Evolutionary conservation across 2,888 invertebrate species (phyloP).

Genomic region (Periphyllus acericola): DNA sequence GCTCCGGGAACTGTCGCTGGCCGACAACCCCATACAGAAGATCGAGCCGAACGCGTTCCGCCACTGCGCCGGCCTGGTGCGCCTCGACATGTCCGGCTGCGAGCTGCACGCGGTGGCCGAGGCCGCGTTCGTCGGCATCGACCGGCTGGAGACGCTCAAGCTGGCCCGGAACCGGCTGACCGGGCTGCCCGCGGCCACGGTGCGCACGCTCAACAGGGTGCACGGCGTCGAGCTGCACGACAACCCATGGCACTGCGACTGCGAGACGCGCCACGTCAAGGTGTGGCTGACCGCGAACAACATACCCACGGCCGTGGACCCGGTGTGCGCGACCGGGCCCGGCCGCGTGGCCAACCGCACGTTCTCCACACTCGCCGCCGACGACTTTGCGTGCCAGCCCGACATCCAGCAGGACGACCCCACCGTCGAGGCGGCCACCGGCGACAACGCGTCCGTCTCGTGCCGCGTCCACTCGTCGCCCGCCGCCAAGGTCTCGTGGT

Average conservation of each 20-base stretch:
- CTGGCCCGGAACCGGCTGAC: conserved; percentile 85
- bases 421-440: conserved; percentile 81
- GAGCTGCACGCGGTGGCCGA: conserved; percentile 82
- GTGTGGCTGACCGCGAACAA: conserved; percentile 82
- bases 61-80: conserved; percentile 80
- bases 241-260: conserved; percentile 91
- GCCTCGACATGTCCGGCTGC: conserved; percentile 85
- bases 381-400: conserved; percentile 84
- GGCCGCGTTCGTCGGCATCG: conserved; percentile 80
- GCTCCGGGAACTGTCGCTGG: conserved; percentile 81
- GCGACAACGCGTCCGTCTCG: conserved; percentile 85
- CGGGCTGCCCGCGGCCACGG: conserved; percentile 77
- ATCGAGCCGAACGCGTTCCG: conserved; percentile 81
- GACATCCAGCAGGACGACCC: conserved; percentile 80
- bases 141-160: conserved; percentile 80
- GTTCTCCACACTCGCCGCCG: conserved; percentile 76
- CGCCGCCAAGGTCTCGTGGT: conserved; percentile 84
- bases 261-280: conserved; percentile 80
- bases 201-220: conserved; percentile 79
- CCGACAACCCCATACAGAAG: conserved; percentile 84
- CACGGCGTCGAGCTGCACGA: conserved; percentile 84
- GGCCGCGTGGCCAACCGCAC: conserved; percentile 75
- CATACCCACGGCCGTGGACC: conserved; percentile 82
- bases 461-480: conserved; percentile 86
- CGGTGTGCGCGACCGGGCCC: conserved; percentile 80